These are phyloP conservation scores for Oreochromis niloticus DNA, from an alignment of 2,113 vertebrate species.

Conservation along the genomic window DNA sequence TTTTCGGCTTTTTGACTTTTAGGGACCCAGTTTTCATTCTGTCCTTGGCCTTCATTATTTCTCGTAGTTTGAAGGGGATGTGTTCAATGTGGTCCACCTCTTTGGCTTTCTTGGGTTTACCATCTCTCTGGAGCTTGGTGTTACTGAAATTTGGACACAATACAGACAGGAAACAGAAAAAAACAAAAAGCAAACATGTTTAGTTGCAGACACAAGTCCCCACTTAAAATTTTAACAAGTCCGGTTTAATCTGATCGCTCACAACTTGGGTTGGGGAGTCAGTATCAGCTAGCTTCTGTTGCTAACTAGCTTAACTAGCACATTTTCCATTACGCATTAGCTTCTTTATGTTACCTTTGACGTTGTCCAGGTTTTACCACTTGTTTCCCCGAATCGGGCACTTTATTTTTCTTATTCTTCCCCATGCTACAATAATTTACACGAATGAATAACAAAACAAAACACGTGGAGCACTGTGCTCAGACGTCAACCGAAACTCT, in stretches of 20 bases:
- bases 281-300: neutral
- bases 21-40: conserved; percentile 64
- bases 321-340: neutral
- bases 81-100: conserved; percentile 77
- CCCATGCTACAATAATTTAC: conserved; percentile 25
- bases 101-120: conserved; percentile 56
- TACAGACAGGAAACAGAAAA: neutral
- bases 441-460: neutral
- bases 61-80: conserved; percentile 86
- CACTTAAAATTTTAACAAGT: neutral
- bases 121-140: conserved; percentile 66
- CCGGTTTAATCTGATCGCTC: neutral
- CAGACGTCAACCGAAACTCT: neutral
- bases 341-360: conserved; percentile 42
- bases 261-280: neutral
- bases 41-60: conserved; percentile 84
- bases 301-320: neutral
- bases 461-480: neutral
- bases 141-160: neutral
- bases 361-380: neutral
- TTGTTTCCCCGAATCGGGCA: neutral
- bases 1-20: conserved; percentile 45
- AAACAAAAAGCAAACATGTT: neutral
- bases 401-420: conserved; percentile 45
- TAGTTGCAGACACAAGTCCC: neutral